Evolutionary conservation across 2,888 invertebrate species (phyloP), one percentile per base, ranked within the genome.

Genomic region (Drosophila pseudotalamancana): DNA sequence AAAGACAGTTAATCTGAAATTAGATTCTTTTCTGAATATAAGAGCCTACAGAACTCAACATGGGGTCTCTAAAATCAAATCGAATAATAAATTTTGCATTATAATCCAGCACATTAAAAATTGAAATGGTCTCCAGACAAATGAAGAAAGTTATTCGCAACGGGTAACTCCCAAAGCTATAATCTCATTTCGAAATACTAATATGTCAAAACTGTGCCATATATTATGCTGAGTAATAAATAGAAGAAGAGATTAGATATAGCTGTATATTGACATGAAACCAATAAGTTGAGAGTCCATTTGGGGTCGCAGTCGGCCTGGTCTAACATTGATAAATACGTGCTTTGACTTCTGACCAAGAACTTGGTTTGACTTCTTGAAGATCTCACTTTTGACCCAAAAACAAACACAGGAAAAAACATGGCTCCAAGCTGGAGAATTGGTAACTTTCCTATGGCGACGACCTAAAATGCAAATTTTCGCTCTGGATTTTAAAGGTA

Each of bases 401-500:
- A 83, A 69, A 12, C 34, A 42, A 54, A 35, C 43, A 35, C 23
- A 16, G 9, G 16, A 35, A 35, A 18, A 35, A 12, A 16, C 8
- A 12, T 3, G 14, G 35, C 14, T 29, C 9, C 25, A 21, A 2
- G 12, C 8, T 11, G 16, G 11, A 18, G 12, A 35, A 50, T 50
- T 43, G 54, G 72, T 55, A 68, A 75, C 70, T 71, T 78, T 76
- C 67, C 60, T 57, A 60, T 39, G 31, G 37, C 64, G 48, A 37
- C 65, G 72, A 78, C 87, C 84, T 70, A 45, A 84, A 88, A 86
- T 86, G 81, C 86, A 81, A 81, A 86, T 83, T 80, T 64, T 14
- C 29, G 16, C 31, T 55, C 37, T 31, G 42, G 55, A 43, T 31
- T 50, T 50, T 14, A 14, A 12, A 49, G 45, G 27, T 16, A 45